These are phyloP conservation scores for Pao palembangensis DNA, from an alignment of 2,113 vertebrate species.

Conservation along the genomic window DNA sequence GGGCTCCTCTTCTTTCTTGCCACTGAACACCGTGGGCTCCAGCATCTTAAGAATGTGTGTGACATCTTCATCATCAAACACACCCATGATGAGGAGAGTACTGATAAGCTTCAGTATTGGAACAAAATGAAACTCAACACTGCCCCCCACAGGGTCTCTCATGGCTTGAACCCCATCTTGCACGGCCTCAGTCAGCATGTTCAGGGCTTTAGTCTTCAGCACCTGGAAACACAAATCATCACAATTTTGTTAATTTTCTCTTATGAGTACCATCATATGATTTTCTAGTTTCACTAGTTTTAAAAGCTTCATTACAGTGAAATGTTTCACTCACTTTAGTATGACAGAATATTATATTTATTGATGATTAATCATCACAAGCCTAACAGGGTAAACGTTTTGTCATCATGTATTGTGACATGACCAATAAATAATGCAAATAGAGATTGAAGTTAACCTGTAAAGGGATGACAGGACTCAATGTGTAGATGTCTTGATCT, in stretches of 20 bases:
- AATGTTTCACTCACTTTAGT: too few relatives aligned
- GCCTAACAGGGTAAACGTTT: too few relatives aligned
- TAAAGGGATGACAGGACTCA: constrained; percentile 84
- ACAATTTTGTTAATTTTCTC: too few relatives aligned
- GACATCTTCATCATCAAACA: constrained; percentile 84
- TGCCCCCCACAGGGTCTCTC: constrained; percentile 92
- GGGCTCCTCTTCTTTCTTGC: constrained; percentile 58
- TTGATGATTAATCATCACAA: too few relatives aligned
- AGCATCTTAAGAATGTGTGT: constrained; percentile 84
- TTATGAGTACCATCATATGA: too few relatives aligned
- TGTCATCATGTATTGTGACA: not conserved
- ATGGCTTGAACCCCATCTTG: constrained; percentile 87
- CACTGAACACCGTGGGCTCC: constrained; percentile 85
- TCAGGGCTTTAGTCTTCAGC: constrained; percentile 81
- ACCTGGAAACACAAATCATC: constrained; percentile 66
- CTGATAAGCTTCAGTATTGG: constrained; percentile 91
- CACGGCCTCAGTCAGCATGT: constrained; percentile 90
- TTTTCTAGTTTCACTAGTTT: too few relatives aligned
- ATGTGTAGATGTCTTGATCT: constrained; percentile 73
- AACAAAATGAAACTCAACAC: constrained; percentile 92
- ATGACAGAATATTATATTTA: too few relatives aligned
- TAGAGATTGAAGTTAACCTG: constrained; percentile 57
- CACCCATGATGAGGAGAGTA: constrained; percentile 89
- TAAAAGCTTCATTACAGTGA: too few relatives aligned
- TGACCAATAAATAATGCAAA: not conserved